phyloP scores from a whole-genome alignment of 2,113 vertebrate species.

The Callospermophilus lateralis region DNA sequence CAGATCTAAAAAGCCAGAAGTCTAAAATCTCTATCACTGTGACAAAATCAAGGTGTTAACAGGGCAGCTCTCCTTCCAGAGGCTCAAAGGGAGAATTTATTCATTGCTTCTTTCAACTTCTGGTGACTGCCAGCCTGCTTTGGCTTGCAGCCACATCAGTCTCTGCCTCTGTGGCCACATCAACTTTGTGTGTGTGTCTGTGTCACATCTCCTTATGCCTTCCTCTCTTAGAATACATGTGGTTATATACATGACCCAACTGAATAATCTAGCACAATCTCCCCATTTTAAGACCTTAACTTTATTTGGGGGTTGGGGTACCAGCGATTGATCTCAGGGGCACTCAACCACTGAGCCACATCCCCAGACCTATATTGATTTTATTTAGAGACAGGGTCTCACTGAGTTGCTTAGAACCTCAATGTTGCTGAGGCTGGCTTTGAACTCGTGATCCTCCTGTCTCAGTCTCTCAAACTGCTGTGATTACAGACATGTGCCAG shows the following conservation, averaged over 20 bases:
- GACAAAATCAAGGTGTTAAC: not conserved
- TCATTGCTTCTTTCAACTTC: not conserved
- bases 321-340: no score
- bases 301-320: not conserved
- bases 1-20: not conserved
- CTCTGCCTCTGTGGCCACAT: not conserved
- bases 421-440: no score
- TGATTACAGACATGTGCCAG: no score
- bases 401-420: no score
- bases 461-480: no score
- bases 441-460: no score
- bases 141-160: not conserved
- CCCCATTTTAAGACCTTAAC: not conserved
- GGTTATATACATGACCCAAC: not conserved
- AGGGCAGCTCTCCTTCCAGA: not conserved
- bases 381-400: no score
- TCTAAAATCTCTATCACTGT: not conserved
- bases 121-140: rapidly evolving
- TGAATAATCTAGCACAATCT: not conserved
- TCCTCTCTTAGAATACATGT: not conserved
- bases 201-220: not conserved
- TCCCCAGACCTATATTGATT: no score
- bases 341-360: no score
- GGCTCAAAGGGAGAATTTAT: no score
- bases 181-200: not conserved